A percentile compares a stretch with the other conserved stretches of the same genome.
Conservation (phyloP, 2,888 invertebrate genomes). For the Hydrotaea cyrtoneurina region DNA sequence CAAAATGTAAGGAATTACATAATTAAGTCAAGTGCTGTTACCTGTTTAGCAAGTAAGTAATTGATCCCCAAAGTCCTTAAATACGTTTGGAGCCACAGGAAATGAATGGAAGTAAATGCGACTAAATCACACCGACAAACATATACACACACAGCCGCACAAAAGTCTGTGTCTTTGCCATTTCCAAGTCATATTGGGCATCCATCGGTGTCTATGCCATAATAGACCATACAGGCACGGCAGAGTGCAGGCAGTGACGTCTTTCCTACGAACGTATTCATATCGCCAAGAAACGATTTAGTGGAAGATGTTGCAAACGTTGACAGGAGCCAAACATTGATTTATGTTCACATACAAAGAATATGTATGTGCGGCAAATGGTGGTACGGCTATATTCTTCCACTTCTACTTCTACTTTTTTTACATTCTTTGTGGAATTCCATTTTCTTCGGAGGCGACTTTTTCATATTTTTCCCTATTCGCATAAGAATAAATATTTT, state of each 20-base stretch:
- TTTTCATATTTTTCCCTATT: not conserved
- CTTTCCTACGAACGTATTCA: not conserved
- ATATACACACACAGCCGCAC: constrained; percentile 1
- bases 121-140: not conserved
- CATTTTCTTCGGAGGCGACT: not conserved
- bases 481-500: constrained; percentile 16
- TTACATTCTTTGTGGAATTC: not conserved
- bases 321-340: constrained; percentile 78
- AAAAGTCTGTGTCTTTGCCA: too few species aligned
- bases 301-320: constrained; percentile 66
- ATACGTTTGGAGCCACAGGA: constrained; percentile 45
- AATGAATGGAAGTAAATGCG: constrained; percentile 24
- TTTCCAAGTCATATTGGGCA: constrained; percentile 36
- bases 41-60: constrained; percentile 63
- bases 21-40: constrained; percentile 63
- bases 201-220: constrained; percentile 20
- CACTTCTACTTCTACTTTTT: not conserved
- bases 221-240: constrained; percentile 17
- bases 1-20: constrained; percentile 50
- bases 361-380: constrained; percentile 76
- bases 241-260: constrained; percentile 2
- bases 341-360: constrained; percentile 75
- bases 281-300: constrained; percentile 58
- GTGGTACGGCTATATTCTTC: constrained; percentile 44
- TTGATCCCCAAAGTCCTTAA: constrained; percentile 65